These are phyloP conservation scores for Tachypleus tridentatus DNA, from an alignment of 1,140 invertebrate species.

Conservation along the genomic window DNA sequence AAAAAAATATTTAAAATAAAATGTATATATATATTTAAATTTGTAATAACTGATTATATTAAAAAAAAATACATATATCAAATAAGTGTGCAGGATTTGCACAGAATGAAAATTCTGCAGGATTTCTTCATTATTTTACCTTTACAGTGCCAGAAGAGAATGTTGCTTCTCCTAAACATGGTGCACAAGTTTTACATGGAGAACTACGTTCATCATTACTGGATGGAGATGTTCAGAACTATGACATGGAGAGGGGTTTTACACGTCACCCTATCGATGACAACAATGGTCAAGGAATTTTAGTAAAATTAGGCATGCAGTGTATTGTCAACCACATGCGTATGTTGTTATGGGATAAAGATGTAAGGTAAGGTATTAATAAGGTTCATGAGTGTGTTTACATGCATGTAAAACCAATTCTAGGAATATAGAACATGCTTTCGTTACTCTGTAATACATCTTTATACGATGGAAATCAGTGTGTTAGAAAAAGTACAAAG, in stretches of 20 bases:
- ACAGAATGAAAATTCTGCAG: no score
- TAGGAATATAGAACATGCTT: no score
- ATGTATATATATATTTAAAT: no score
- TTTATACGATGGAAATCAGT: no score
- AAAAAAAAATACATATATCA: no score
- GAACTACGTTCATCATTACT: constrained; percentile 75
- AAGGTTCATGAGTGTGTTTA: no score
- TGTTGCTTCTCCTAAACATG: constrained; percentile 60
- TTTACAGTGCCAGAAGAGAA: constrained; percentile 74
- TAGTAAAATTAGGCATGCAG: constrained; percentile 71
- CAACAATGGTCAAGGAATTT: constrained; percentile 55
- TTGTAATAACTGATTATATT: no score
- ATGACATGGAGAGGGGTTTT: constrained; percentile 86
- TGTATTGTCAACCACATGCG: constrained; percentile 88
- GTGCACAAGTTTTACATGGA: constrained; percentile 68
- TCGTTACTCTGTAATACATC: no score
- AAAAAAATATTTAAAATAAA: no score
- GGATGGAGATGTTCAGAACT: constrained; percentile 72
- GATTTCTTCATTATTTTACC: constrained; percentile 7
- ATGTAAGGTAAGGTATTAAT: constrained; percentile 50
- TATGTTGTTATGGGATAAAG: constrained; percentile 87
- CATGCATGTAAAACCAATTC: no score
- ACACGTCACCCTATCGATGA: constrained; percentile 86
- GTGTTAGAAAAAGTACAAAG: no score
- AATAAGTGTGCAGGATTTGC: no score